A percentile compares a stretch with the other conserved stretches of the same genome.
phyloP scores from a whole-genome alignment of 37 sponge, comb jelly and placozoan species.

The Beroe ovata region DNA sequence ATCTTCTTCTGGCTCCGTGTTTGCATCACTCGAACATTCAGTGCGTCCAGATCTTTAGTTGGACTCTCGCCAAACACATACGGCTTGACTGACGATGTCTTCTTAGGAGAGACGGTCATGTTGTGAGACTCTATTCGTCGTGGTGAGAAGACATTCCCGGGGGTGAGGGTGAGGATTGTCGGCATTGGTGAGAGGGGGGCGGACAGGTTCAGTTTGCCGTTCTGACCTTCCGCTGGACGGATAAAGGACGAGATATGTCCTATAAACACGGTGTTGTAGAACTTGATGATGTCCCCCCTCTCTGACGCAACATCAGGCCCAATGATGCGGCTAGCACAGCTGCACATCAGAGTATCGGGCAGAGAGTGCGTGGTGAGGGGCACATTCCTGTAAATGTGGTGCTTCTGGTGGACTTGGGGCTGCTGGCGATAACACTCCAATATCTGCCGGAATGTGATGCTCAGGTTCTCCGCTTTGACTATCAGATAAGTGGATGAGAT shows the following conservation, averaged over 20 bases:
- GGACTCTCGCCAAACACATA: conserved; percentile 66
- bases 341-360: conserved; percentile 18
- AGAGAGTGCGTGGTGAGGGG: conserved; percentile 21
- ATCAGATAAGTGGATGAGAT: conserved; percentile 36
- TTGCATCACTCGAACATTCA: background rate
- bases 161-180: background rate
- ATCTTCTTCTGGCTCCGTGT: background rate
- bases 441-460: conserved; percentile 48
- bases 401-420: conserved; percentile 39
- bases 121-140: conserved; percentile 43
- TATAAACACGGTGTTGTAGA: conserved; percentile 56
- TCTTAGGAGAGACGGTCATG: conserved; percentile 31
- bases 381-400: conserved; percentile 39
- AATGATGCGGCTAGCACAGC: background rate
- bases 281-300: conserved; percentile 52
- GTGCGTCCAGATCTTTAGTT: conserved; percentile 27
- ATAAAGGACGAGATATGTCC: conserved; percentile 12
- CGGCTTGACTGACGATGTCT: conserved; percentile 1
- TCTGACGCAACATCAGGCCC: background rate
- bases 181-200: conserved; percentile 58
- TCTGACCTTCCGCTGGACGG: background rate
- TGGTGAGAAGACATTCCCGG: conserved; percentile 52
- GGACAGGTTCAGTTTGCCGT: conserved; percentile 18
- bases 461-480: conserved; percentile 47
- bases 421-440: conserved; percentile 59